A percentile compares a stretch with the other conserved stretches of the same genome.
Evolutionary conservation across 1,140 invertebrate genomes (phyloP).

Genomic region (Drosophila parabipectinata): DNA sequence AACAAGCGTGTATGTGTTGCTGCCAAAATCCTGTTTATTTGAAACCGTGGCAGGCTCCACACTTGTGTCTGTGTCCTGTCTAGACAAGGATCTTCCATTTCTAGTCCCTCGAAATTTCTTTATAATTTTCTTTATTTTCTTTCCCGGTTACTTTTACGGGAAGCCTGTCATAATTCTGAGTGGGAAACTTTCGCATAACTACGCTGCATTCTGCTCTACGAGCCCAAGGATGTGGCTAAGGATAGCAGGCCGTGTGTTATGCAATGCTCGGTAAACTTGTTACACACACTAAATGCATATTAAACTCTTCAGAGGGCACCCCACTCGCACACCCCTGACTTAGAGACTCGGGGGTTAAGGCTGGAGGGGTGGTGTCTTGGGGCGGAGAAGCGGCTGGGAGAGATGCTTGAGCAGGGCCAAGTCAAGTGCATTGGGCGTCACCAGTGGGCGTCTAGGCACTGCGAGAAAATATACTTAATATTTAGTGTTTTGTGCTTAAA

Average conservation of each 20-base stretch:
- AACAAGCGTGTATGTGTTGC: neutral
- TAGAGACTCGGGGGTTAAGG: neutral
- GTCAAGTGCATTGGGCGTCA: slow-evolving; percentile 66
- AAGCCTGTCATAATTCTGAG: slow-evolving; percentile 16
- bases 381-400: neutral
- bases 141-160: neutral
- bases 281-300: slow-evolving; percentile 80
- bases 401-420: slow-evolving; percentile 66
- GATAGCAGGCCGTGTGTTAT: slow-evolving; percentile 39
- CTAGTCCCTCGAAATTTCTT: neutral
- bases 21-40: slow-evolving; percentile 41
- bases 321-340: neutral
- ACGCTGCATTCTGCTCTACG: slow-evolving; percentile 13
- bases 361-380: neutral
- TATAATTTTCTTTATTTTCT: neutral
- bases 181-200: slow-evolving; percentile 34
- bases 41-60: slow-evolving; percentile 9
- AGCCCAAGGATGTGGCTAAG: slow-evolving; percentile 8
- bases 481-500: too few relatives aligned
- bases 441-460: slow-evolving; percentile 16
- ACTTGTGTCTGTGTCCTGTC: neutral
- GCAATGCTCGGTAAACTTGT: slow-evolving; percentile 69
- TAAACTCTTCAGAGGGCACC: slow-evolving; percentile 69
- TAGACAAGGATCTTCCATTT: slow-evolving; percentile 29
- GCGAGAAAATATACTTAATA: neutral